Percentiles rank a stretch among this genome's conserved stretches.
These are phyloP conservation scores for Trilocha varians DNA, from an alignment of 2,888 invertebrate genomes.

Conservation along the genomic window DNA sequence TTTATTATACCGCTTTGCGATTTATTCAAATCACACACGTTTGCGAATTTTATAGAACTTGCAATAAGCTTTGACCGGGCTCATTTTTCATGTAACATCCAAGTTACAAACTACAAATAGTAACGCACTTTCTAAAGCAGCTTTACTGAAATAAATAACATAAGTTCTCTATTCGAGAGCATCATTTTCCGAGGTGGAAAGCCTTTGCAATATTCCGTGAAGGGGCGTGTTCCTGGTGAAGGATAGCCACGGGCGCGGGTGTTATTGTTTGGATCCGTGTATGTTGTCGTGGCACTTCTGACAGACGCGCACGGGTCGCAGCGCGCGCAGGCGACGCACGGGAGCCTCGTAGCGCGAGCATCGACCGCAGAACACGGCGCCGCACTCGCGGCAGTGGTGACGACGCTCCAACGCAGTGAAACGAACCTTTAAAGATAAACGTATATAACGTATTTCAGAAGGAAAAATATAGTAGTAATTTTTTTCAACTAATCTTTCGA, in stretches of 20 bases:
- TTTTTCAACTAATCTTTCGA: too few relatives aligned
- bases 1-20: too few relatives aligned
- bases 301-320: conserved; percentile 96
- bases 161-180: neutral
- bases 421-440: conserved; percentile 46
- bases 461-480: too few relatives aligned
- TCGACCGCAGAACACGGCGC: conserved; percentile 96
- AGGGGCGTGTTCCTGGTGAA: neutral
- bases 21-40: too few relatives aligned
- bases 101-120: too few relatives aligned
- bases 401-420: conserved; percentile 95
- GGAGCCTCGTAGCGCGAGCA: conserved; percentile 98
- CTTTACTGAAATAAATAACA: too few relatives aligned
- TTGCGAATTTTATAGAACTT: too few relatives aligned
- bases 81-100: too few relatives aligned
- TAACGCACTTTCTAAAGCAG: too few relatives aligned
- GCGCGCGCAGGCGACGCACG: conserved; percentile 91
- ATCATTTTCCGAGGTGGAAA: neutral
- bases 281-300: conserved; percentile 84
- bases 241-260: neutral
- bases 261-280: conserved; percentile 25
- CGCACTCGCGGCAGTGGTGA: conserved; percentile 98
- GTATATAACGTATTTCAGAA: too few relatives aligned
- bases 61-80: too few relatives aligned
- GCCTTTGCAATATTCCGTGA: neutral